Conservation (phyloP, 2,113 vertebrate genomes). For the Neofelis nebulosa region DNA sequence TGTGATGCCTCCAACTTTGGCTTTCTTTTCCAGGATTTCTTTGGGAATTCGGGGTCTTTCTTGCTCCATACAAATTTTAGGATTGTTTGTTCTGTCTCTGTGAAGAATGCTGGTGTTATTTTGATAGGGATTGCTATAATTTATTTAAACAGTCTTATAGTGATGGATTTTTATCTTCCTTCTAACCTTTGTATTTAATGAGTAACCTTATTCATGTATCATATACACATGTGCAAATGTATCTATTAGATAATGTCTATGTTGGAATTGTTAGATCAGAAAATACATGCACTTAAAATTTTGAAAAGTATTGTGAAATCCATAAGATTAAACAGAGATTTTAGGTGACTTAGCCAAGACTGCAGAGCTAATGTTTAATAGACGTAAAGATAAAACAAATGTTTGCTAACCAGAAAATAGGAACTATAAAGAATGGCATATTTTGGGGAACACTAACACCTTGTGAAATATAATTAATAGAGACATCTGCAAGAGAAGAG, state of each 20-base stretch:
- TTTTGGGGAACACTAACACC: not conserved
- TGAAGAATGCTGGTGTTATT: too few species aligned
- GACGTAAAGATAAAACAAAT: slow-evolving; percentile 15
- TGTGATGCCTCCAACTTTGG: too few species aligned
- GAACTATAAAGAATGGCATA: not conserved
- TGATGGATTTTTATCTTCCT: not conserved
- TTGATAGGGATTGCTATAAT: not conserved
- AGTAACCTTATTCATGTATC: not conserved
- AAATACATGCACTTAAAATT: slow-evolving; percentile 17
- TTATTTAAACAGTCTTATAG: slow-evolving; percentile 9
- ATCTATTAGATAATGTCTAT: not conserved
- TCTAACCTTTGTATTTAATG: not conserved
- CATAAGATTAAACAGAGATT: not conserved
- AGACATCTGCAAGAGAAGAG: not conserved
- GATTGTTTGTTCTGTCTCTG: too few species aligned
- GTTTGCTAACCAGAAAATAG: slow-evolving; percentile 26
- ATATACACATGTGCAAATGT: not conserved
- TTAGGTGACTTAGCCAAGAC: not conserved
- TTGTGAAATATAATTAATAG: not conserved
- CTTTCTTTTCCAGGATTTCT: too few species aligned
- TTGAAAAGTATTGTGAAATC: slow-evolving; percentile 1
- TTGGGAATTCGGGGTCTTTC: too few species aligned
- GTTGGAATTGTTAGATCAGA: not conserved
- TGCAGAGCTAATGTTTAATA: not conserved
- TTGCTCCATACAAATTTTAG: too few species aligned